Evolutionary conservation across 2,113 vertebrate species (phyloP).

Genomic region (Lycocorax pyrrhopterus): DNA sequence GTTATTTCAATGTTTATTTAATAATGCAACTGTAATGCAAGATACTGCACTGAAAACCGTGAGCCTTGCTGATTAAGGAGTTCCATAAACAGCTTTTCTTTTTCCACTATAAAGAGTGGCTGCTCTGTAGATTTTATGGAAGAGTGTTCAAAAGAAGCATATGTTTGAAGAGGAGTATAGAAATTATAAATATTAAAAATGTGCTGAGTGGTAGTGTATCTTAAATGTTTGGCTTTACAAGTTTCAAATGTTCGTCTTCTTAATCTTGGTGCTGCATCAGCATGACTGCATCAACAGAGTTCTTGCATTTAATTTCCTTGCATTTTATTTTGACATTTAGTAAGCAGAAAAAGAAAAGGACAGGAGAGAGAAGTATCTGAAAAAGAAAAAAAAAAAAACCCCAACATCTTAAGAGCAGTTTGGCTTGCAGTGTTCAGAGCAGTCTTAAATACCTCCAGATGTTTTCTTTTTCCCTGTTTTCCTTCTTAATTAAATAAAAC

Average conservation of each 20-base stretch:
- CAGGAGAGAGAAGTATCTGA: neutral
- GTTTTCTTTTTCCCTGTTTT: conserved; percentile 60
- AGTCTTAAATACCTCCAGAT: conserved; percentile 61
- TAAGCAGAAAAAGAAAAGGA: neutral
- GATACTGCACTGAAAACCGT: neutral
- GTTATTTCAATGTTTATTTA: neutral
- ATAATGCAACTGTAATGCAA: neutral
- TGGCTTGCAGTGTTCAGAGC: conserved; percentile 41
- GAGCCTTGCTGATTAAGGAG: neutral
- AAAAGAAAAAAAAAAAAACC: neutral
- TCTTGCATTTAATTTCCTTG: neutral
- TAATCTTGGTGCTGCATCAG: neutral
- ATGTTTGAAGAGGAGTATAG: neutral
- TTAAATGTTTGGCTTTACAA: neutral
- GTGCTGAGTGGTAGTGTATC: neutral
- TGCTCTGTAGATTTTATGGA: neutral
- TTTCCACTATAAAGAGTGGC: neutral
- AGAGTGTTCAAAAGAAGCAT: neutral
- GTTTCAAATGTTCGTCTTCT: neutral
- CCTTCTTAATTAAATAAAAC: conserved; percentile 66
- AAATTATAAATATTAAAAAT: neutral
- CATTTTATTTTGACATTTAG: conserved; percentile 17
- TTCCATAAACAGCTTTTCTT: neutral
- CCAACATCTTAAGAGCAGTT: neutral
- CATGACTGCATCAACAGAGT: neutral